phyloP scores from a whole-genome alignment of 2,888 invertebrate genomes.

The Lottia scabra region DNA sequence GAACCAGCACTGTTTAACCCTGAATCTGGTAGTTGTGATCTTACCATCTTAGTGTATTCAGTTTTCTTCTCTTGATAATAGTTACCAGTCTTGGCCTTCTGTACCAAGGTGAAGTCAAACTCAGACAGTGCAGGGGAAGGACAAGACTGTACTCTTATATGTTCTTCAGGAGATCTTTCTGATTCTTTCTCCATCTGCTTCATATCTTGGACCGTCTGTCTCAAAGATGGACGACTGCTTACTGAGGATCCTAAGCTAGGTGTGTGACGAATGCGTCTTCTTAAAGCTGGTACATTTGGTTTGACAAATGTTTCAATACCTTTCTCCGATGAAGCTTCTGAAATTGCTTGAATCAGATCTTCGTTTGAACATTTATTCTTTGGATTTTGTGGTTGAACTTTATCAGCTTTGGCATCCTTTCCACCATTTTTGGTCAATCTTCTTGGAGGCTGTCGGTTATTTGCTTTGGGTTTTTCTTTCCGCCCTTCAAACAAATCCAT shows the following conservation, averaged over 20 bases:
- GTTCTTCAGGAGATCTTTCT: background rate
- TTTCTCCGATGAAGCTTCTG: background rate
- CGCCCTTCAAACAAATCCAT: no score
- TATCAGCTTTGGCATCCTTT: background rate
- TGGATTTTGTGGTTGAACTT: background rate
- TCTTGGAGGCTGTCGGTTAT: no score
- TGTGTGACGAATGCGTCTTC: constrained; percentile 9
- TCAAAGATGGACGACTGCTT: background rate
- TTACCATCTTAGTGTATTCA: no score
- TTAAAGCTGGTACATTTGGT: constrained; percentile 5
- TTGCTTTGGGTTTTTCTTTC: no score
- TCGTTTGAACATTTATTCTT: background rate
- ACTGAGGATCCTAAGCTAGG: constrained; percentile 4
- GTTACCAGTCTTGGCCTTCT: constrained; percentile 21
- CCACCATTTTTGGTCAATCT: background rate
- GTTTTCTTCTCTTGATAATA: background rate
- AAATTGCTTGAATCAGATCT: background rate
- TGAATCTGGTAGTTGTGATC: no score
- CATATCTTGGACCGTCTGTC: constrained; percentile 4
- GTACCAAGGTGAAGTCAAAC: constrained; percentile 40
- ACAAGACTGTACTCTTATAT: background rate
- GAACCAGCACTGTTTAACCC: no score
- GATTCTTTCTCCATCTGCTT: background rate
- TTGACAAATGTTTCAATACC: background rate
- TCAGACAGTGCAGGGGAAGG: constrained; percentile 37